A percentile compares a stretch with the other conserved stretches of the same genome.
These are phyloP conservation scores for Apamea sordens DNA, from an alignment of 2,888 invertebrate species.

Conservation along the genomic window DNA sequence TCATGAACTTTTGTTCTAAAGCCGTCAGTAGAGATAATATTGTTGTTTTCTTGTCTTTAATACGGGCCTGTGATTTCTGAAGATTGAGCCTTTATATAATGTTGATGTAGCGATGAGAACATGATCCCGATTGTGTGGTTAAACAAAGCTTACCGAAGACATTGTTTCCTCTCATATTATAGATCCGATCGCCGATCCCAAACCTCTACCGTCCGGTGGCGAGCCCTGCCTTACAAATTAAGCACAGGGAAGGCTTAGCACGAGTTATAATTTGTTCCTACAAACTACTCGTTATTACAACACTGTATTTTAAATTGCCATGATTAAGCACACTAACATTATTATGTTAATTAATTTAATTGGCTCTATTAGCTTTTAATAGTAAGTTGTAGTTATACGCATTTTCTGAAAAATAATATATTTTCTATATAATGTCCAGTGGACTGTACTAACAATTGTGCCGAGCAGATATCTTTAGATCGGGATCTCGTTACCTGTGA, in stretches of 20 bases:
- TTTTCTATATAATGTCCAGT: constrained; percentile 7
- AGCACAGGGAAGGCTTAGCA: constrained; percentile 5
- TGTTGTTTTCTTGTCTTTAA: constrained; percentile 15
- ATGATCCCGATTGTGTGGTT: constrained; percentile 33
- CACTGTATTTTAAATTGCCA: constrained; percentile 25
- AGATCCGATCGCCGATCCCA: constrained; percentile 29
- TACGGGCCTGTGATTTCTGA: constrained; percentile 10
- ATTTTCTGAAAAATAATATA: background rate
- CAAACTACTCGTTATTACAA: constrained; percentile 29
- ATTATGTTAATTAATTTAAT: constrained; percentile 52
- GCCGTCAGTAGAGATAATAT: constrained; percentile 17
- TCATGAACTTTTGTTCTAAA: constrained; percentile 10
- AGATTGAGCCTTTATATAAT: constrained; percentile 24
- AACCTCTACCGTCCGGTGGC: constrained; percentile 41
- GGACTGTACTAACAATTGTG: constrained; percentile 11
- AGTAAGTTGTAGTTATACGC: background rate
- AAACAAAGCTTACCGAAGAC: constrained; percentile 40
- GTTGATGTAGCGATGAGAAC: constrained; percentile 20
- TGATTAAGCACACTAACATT: constrained; percentile 25
- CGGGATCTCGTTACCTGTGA: constrained; percentile 29
- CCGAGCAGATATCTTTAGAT: constrained; percentile 20
- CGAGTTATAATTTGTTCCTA: constrained; percentile 42
- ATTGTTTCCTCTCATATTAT: constrained; percentile 33
- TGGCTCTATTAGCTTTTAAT: constrained; percentile 47
- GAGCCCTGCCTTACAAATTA: constrained; percentile 44